Evolutionary conservation across 2,113 vertebrate species (phyloP).

Genomic region (Lucifuga dentata): DNA sequence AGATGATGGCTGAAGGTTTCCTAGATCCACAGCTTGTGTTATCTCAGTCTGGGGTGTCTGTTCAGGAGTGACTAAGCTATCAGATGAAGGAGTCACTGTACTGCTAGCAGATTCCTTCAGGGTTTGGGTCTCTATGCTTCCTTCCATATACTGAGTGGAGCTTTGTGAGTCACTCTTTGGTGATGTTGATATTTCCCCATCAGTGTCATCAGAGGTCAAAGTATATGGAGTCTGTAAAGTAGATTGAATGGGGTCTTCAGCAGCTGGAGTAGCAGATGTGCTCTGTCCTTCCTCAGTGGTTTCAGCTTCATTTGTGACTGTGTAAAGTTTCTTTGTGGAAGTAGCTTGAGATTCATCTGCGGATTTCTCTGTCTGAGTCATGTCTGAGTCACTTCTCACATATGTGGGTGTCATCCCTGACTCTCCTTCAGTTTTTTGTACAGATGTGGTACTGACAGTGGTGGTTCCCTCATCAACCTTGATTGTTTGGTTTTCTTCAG

Average conservation of each 20-base stretch:
- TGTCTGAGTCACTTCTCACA: conserved; percentile 54
- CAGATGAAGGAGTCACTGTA: conserved; percentile 32
- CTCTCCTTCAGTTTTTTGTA: conserved; percentile 22
- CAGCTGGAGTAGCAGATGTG: conserved; percentile 57
- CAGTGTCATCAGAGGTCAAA: conserved; percentile 40
- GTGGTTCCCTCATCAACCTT: conserved; percentile 26
- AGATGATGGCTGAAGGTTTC: conserved; percentile 21
- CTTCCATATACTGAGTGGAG: conserved; percentile 36
- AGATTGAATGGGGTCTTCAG: conserved; percentile 36
- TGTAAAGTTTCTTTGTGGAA: conserved; percentile 30
- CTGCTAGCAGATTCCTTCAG: conserved; percentile 33
- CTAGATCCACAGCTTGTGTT: conserved; percentile 28
- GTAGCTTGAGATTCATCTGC: conserved; percentile 30
- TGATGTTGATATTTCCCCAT: conserved; percentile 47
- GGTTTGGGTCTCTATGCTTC: conserved; percentile 25
- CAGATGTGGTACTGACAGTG: conserved; percentile 42
- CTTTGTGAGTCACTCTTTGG: conserved; percentile 40
- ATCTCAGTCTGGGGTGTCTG: conserved; percentile 30
- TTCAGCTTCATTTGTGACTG: conserved; percentile 35
- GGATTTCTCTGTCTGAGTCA: conserved; percentile 46
- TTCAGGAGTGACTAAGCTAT: conserved; percentile 11
- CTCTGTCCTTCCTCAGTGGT: conserved; percentile 30
- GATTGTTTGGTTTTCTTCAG: conserved; percentile 40
- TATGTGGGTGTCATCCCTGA: conserved; percentile 33
- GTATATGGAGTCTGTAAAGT: conserved; percentile 21